Base-by-base conservation (phyloP, 2,113 vertebrate genomes). In the Monopterus albus region DNA sequence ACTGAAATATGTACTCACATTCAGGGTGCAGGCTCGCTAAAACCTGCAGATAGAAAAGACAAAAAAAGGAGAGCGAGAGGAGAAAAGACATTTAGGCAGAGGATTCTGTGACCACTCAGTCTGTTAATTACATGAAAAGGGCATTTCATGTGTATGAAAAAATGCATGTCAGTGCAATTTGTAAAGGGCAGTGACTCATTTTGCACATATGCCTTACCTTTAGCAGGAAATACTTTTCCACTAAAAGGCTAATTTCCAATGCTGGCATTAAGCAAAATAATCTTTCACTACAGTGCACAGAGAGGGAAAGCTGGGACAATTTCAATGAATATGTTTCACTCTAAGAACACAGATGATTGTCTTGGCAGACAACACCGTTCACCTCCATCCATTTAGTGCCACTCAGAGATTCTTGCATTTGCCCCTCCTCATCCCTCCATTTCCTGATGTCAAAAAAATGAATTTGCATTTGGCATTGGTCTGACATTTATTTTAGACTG, bases 1-100 rank as follows among this genome's bases (percentile, higher is more conserved):
- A 72, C 85, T 92, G 92, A 66, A 92, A 92, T 46, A 93, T 87
- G 66, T 84, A 91, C 63, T 94, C 92, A n/a, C 93, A 94, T 68
- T 94, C 93, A 3, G 92, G 92, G 76, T 94, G 93, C 60, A 93
- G 79, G 67, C 81, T 87, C 0, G 90, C 89, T 72, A 79, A 82
- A 17, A 56, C 89, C 93, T 94, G 28, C 14, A 58, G 57, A 31
- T 3, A 21, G n/a, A 25, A 65, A 6, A 52, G 36, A 75, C 40
- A 55, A 13, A 67, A 61, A 45, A 3, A 53, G 42, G 14, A 29
- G 31, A 42, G 7, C 43, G 6, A 55, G 26, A 40, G 38, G 9
- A 18, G 4, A 52, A 15, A 23, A 45, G 9, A 35, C 11, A 67
- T 29, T 45, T 11, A 78, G 7, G 46, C 10, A 26, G 33, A 29